Percentiles rank a stretch among this genome's conserved stretches.
Conservation (phyloP, 2,888 invertebrate genomes). For the Campoplex capitator region DNA sequence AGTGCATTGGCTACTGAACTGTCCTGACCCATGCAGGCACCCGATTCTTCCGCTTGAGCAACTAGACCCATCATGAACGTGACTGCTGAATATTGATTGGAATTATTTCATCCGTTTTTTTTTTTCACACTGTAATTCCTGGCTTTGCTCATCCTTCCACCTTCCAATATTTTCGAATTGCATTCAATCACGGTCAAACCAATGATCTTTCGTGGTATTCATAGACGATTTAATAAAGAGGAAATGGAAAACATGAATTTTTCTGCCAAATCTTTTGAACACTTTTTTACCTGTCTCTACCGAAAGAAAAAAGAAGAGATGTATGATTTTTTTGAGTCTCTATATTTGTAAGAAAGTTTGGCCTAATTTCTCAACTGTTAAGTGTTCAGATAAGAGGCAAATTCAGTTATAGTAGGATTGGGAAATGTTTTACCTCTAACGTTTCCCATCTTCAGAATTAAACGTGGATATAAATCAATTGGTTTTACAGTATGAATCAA, state of each 20-base stretch:
- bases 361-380: neutral
- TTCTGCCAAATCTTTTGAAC: neutral
- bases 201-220: too few relatives aligned
- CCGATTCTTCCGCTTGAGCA: neutral
- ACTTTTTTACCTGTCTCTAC: neutral
- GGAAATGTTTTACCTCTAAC: neutral
- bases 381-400: neutral
- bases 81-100: too few relatives aligned
- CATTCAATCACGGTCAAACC: neutral
- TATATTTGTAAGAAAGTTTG: neutral
- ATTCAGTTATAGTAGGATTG: neutral
- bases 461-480: neutral
- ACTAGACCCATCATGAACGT: neutral
- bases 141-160: neutral
- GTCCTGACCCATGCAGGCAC: neutral
- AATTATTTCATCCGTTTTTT: too few relatives aligned
- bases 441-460: neutral
- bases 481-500: constrained; percentile 17
- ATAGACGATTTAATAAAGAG: neutral
- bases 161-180: neutral
- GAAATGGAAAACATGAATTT: neutral
- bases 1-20: neutral
- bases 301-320: neutral
- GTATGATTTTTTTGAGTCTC: too few relatives aligned
- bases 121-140: neutral